These are phyloP conservation scores for Oryctes rhinoceros DNA, from an alignment of 1,140 invertebrate genomes.

Conservation along the genomic window DNA sequence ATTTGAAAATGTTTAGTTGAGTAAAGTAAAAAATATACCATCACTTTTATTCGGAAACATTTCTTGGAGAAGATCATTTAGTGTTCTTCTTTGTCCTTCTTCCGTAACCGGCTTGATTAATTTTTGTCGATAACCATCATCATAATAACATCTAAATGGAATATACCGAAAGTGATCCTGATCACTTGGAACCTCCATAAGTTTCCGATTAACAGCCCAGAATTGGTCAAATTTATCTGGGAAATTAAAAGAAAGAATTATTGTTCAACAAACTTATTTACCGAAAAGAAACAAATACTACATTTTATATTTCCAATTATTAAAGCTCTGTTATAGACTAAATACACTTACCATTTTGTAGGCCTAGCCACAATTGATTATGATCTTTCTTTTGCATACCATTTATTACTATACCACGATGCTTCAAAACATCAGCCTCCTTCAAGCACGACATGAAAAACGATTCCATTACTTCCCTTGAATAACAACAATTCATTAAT, in stretches of 20 bases:
- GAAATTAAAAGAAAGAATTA: slow-evolving; percentile 26
- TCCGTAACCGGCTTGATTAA: slow-evolving; percentile 78
- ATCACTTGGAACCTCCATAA: slow-evolving; percentile 86
- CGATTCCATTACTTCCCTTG: slow-evolving; percentile 88
- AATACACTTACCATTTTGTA: slow-evolving; percentile 81
- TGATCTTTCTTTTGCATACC: slow-evolving; percentile 98
- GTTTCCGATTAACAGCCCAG: slow-evolving; percentile 93
- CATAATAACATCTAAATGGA: slow-evolving; percentile 89
- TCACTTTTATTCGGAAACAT: slow-evolving; percentile 70
- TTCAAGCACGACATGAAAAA: slow-evolving; percentile 96
- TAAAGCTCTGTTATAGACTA: too few relatives aligned
- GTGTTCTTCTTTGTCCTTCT: slow-evolving; percentile 77
- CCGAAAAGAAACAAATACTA: too few relatives aligned
- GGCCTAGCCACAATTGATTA: slow-evolving; percentile 93
- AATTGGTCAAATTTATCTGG: slow-evolving; percentile 98
- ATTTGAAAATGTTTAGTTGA: neutral
- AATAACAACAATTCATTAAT: slow-evolving; percentile 44
- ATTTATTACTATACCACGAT: slow-evolving; percentile 88
- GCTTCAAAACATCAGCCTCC: slow-evolving; percentile 97
- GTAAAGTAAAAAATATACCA: slow-evolving; percentile 56
- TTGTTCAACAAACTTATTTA: too few relatives aligned
- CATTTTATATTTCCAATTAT: too few relatives aligned
- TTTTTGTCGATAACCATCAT: slow-evolving; percentile 79
- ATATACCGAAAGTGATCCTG: slow-evolving; percentile 90
- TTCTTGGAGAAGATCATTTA: slow-evolving; percentile 77